Base-by-base conservation (phyloP, 2,797 vertebrate genomes). In the Muscicapa comitata region DNA sequence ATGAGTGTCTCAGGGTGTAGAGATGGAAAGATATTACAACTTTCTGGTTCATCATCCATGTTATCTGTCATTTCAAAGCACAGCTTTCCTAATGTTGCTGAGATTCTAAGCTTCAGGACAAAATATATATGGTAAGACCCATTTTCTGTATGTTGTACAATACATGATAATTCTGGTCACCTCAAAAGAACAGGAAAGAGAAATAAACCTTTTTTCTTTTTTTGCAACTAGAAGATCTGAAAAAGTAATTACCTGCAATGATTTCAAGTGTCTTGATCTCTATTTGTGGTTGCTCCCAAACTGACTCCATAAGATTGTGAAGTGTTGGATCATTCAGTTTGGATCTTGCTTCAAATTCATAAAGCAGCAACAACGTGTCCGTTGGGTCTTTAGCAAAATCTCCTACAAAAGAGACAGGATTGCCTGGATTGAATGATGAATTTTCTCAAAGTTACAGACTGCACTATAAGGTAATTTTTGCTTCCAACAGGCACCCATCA, bases 341-440 rank as follows among this genome's bases (percentile, higher is more conserved):
- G 67, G 98, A 98, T 89, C 98, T 98, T 70, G 98, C 98, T 97
- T 99, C 99, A 98, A 99, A 99, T 89, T 99, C 99, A 86, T 99
- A 99, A 72, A 99, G 97, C 73, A 99, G 97, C 95, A 99, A 96
- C 77, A 99, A 92, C 0, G 97, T 98, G 62, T 99, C 98, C 79
- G 98, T 99, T 28, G 97, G 98, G 95, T 99, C 99, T 92, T 87
- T 94, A 48, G 94, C 82, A 96, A 98, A 98, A 88, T 98, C 98
- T 86, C 98, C 99, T 99, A 33, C 24, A 90, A 76, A 63, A 95
- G 47, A 93, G 47, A 90, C 6, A 71, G 43, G 47, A 84, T 3
- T 65, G 11, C 20, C 42, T 92, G n/a, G 16, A n/a, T 10, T 13
- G 17, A 74, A 77, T 26, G 40, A 57, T 18, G 47, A 17, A 17